These are phyloP conservation scores for Rhinichthys osculus DNA, from an alignment of 2,797 vertebrate genomes.

Conservation along the genomic window DNA sequence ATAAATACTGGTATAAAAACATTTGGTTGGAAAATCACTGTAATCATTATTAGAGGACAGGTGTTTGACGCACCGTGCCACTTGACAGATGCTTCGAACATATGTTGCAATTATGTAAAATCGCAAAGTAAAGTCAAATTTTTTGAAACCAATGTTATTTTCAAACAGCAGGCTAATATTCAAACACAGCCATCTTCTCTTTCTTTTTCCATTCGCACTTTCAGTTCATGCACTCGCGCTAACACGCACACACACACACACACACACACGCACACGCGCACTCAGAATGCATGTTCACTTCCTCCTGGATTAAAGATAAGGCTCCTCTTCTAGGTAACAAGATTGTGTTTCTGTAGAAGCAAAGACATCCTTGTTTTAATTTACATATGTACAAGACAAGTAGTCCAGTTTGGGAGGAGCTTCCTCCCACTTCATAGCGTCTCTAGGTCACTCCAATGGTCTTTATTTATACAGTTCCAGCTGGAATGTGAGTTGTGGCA, in stretches of 20 bases:
- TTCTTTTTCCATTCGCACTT: constrained; percentile 38
- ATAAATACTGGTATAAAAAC: constrained; percentile 51
- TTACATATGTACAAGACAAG: constrained; percentile 59
- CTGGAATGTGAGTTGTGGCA: constrained; percentile 40
- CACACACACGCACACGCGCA: constrained; percentile 31
- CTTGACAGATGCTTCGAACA: constrained; percentile 48
- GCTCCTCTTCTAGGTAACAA: constrained; percentile 56
- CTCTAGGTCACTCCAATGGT: neutral
- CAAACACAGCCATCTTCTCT: constrained; percentile 49
- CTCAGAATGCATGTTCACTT: constrained; percentile 41
- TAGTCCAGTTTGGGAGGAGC: constrained; percentile 39
- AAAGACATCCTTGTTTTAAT: constrained; percentile 56
- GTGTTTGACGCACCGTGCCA: constrained; percentile 11
- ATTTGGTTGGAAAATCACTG: constrained; percentile 49
- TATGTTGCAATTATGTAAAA: constrained; percentile 52
- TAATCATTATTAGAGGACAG: constrained; percentile 51
- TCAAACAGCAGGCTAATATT: constrained; percentile 62
- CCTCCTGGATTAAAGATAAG: constrained; percentile 58
- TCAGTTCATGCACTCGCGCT: constrained; percentile 41
- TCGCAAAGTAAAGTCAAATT: constrained; percentile 44
- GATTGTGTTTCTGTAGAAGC: constrained; percentile 58
- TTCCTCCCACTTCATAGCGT: constrained; percentile 10
- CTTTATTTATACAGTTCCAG: constrained; percentile 32
- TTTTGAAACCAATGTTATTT: constrained; percentile 39
- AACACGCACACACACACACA: constrained; percentile 46